A percentile compares a stretch with the other conserved stretches of the same genome.
phyloP scores from a whole-genome alignment of 2,113 vertebrate species.

The Cyphomyrus discorhynchus region DNA sequence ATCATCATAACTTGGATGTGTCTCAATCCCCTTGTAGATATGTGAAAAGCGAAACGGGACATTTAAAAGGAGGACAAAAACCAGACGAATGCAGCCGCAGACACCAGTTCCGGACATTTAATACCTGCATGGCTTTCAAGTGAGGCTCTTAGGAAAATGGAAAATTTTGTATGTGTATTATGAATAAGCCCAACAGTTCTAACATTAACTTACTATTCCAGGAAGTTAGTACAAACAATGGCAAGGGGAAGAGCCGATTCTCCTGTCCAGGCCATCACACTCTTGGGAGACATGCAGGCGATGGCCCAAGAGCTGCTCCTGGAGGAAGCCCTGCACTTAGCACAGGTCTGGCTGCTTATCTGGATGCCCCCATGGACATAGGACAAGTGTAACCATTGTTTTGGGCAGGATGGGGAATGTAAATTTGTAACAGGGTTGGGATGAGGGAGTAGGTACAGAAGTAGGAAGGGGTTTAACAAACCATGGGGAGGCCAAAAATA shows the following conservation, averaged over 20 bases:
- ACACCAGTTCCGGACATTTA: constrained; percentile 37
- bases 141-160: constrained; percentile 22
- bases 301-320: constrained; percentile 19
- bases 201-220: constrained; percentile 24
- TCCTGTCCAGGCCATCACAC: background rate
- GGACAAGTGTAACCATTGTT: background rate
- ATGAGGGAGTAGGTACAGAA: background rate
- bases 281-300: constrained; percentile 29
- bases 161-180: background rate
- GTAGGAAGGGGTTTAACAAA: background rate
- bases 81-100: constrained; percentile 9
- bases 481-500: background rate
- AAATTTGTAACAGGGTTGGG: background rate
- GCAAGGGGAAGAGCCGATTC: background rate
- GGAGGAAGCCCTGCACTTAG: background rate
- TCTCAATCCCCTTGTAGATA: constrained; percentile 35
- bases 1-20: background rate
- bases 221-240: constrained; percentile 20
- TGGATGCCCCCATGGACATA: background rate
- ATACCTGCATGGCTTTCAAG: constrained; percentile 42
- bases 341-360: constrained; percentile 35
- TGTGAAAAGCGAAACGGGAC: background rate
- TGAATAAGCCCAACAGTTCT: background rate
- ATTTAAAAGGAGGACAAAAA: background rate
- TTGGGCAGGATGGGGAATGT: background rate